Base-by-base conservation (phyloP, 1,140 invertebrate species). In the Sesamia nonagrioides region DNA sequence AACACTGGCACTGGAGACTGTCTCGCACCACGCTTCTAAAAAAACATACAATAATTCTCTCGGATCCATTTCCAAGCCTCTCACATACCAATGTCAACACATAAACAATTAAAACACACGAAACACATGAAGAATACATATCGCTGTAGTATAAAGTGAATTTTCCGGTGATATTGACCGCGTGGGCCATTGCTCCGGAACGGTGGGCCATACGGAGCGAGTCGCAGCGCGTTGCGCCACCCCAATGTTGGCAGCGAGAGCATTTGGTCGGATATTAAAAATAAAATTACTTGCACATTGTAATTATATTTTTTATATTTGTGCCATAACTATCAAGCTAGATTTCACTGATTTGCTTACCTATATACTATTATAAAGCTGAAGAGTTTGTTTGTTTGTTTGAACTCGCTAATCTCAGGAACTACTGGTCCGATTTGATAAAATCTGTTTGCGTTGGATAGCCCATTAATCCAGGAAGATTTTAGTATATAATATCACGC, bases 141-240 rank as follows among this genome's bases (percentile, higher is more conserved):
- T 48, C 17, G 54, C 18, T 77, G 80, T 78, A 42, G 60, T 84
- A 89, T 86, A 89, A 89, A 91, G 48, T 88, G 87, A 87, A 91
- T 89, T 91, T 89, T 88, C 87, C 89, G 86, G 88, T 89, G 61
- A 92, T 90, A 87, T 88, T 88, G 84, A 85, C 60, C 77, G 63
- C 83, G 82, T 87, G 87, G 85, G 71, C 86, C 86, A 88, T 91
- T 92, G 83, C 88, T 72, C 81, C 79, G 85, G 83, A 90, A 88
- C 85, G 84, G 1, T 6, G 42, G 6, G 82, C 81, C 77, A 75
- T 84, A 82, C 85, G 79, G 40, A 18, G 81, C 66, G 77, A 77
- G 77, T 76, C 71, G 18, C 48, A 18, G 69, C 74, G 68, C 75
- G 68, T 77, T 69, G 75, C 75, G 78, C 83, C 48, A 40, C 35